Base-by-base conservation (phyloP, 2,888 invertebrate genomes). In the Microplitis manilae region DNA sequence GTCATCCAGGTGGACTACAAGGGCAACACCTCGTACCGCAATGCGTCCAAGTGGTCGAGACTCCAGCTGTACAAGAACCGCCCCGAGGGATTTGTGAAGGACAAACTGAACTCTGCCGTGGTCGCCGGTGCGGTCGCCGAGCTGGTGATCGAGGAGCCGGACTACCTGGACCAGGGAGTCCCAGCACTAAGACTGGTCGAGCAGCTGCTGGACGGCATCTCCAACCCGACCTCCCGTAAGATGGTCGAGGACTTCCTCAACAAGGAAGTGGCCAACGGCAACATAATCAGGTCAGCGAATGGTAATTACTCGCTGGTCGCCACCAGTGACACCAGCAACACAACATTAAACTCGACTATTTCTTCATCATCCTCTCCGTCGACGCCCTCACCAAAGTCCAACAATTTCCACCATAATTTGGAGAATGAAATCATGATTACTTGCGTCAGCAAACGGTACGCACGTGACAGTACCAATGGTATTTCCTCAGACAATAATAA, bases 1-100 rank as follows among this genome's bases (percentile, higher is more conserved):
- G 94, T 96, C 75, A 93, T 94, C 81, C 95, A 95, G 92, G 96
- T 96, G 41, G 95, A 96, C 87, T 96, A 96, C 90, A 96, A 96
- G 91, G 96, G 96, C 85, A 95, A 94, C 90, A 95, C 94, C 83
- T 96, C 95, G 91, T 96, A 96, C 88, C 92, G 96, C 85, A 96
- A 95, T 91, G 95, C 95, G 69, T 94, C 94, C 72, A 95, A 93
- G 91, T 94, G 92, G 93, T 92, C 90, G 39, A 84, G 88, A n/a
- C 80, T 90, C 0, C 88, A 88, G 76, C 83, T 88, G 2, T 90
- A 89, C 81, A 90, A 89, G 80, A 90, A 89, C 81, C 86, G 89
- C 68, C 89, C 91, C 71, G 91, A 91, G 90, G 93, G 93, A 84
- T 90, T 90, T 20, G 91, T 86, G 89, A 93, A 87, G 86, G 93